Base-by-base conservation (phyloP, 2,888 invertebrate genomes). In the Drosophila setosimentum region DNA sequence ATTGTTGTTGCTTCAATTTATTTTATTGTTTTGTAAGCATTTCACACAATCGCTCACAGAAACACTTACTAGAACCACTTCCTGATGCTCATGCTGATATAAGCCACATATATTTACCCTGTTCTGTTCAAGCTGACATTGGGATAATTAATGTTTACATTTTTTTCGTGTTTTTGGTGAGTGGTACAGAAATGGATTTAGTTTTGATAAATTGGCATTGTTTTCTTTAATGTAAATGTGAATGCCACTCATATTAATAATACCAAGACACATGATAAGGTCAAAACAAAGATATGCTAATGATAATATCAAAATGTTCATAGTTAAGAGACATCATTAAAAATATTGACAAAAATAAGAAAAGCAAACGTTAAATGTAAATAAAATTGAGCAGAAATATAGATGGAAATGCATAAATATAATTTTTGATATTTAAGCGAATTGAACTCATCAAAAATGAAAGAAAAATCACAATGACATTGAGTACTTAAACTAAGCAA, bases 251-350 rank as follows among this genome's bases (percentile, higher is more conserved):
- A 55, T 48, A 65, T 37, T 35, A 42, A 37, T 13, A 58, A 57
- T 45, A 35, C 29, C 53, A n/a, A 40, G 49, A 42, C 42, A 51
- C 10, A 30, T 45, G 54, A 54, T 71, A 64, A 40, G 51, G 54
- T 42, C 64, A 68, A 54, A 63, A 79, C 51, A 49, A 70, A 48
- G 59, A 83, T 76, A 80, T 80, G 66, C 77, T 64, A 70, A 74
- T 63, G 57, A 74, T 75, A 76, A 85, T 87, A 89, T 87, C 91
- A 84, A 71, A 85, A 73, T 87, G 91, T 91, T 89, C 90, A 89
- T 89, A 90, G 87, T 87, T 91, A 89, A 87, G 86, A 62, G 51
- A 66, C 61, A 81, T 68, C 65, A 74, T 73, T 65, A 73, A 69
- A 66, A 73, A 65, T 57, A 50, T 70, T 66, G 64, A 53, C 67